Base-by-base conservation (phyloP, 2,888 invertebrate species). In the Platycnemis pennipes region DNA sequence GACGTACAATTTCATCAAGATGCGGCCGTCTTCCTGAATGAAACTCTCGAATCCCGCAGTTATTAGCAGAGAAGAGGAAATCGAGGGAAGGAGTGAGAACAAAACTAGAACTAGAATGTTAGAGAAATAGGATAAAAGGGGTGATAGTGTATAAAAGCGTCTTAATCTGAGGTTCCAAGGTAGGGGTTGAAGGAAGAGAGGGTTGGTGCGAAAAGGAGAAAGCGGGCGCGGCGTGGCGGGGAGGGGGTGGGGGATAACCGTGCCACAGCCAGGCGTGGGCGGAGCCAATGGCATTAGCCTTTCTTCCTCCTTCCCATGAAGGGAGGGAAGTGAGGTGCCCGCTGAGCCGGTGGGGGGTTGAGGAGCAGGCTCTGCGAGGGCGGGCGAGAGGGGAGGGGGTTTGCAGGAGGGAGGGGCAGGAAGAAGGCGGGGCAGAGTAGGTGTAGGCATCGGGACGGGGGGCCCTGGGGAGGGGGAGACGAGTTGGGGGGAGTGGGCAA, bases 391-490 rank as follows among this genome's bases (percentile, higher is more conserved):
- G n/a, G 44, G n/a, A 49, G 26, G 49, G 49, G 49, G 22, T 8
- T 49, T 8, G 31, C 16, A 46, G 88, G 45, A 49, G 37, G 26
- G 26, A 42, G 42, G 63, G 91, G 56, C 53, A 19, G 91, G 89
- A 22, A 31, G 56, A 22, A 56, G 37, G 88, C n/a, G 31, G 88
- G 49, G 87, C 11, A 42, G 37, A 63, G 91, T n/a, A 63, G 44
- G 91, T 91, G 91, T 91, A 44, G 91, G 91, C 91, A n/a, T 86
- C 86, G 86, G 44, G 26, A n/a, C n/a, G n/a, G 2, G 37, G 85
- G 37, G 42, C 44, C 22, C n/a, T 16, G 45, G 22, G 87, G 45
- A 44, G 45, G 44, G 26, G 45, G 87, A 26, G 45, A 11, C 37
- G 37, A 45, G 19, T 44, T n/a, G 44, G 45, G 26, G 45, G 87